Conservation (phyloP, 1,140 invertebrate species). For the Drosophila melanica region DNA sequence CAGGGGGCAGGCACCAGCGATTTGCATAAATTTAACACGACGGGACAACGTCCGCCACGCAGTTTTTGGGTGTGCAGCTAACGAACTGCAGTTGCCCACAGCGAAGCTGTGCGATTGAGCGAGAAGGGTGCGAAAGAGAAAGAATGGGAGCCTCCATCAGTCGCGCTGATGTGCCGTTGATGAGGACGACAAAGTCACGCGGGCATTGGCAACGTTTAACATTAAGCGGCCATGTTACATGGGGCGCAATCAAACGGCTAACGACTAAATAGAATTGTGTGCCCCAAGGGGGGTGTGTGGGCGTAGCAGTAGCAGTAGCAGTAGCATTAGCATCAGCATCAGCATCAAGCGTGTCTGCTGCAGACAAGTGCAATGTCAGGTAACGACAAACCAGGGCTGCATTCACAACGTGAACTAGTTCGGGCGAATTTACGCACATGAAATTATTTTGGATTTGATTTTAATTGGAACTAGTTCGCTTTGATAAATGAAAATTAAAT, state of each 20-base stretch:
- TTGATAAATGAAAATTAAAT: no score
- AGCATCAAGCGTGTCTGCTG: neutral
- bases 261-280: slow-evolving; percentile 74
- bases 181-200: slow-evolving; percentile 62
- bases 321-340: neutral
- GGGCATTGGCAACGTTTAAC: slow-evolving; percentile 76
- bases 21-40: slow-evolving; percentile 75
- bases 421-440: neutral
- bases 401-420: neutral
- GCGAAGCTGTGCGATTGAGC: no score
- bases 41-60: slow-evolving; percentile 59
- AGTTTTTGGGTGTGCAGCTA: slow-evolving; percentile 66
- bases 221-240: slow-evolving; percentile 79
- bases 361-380: slow-evolving; percentile 46
- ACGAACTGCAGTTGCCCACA: slow-evolving; percentile 66
- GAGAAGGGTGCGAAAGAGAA: slow-evolving; percentile 19
- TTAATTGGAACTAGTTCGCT: no score
- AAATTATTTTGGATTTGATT: no score
- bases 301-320: neutral
- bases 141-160: slow-evolving; percentile 29
- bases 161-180: slow-evolving; percentile 50
- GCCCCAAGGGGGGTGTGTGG: slow-evolving; percentile 19
- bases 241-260: slow-evolving; percentile 75
- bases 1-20: slow-evolving; percentile 49
- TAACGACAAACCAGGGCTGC: slow-evolving; percentile 25